Evolutionary conservation across 2,888 invertebrate genomes (phyloP), one percentile per base, ranked within the genome.

Genomic region (Drosophila borealis): DNA sequence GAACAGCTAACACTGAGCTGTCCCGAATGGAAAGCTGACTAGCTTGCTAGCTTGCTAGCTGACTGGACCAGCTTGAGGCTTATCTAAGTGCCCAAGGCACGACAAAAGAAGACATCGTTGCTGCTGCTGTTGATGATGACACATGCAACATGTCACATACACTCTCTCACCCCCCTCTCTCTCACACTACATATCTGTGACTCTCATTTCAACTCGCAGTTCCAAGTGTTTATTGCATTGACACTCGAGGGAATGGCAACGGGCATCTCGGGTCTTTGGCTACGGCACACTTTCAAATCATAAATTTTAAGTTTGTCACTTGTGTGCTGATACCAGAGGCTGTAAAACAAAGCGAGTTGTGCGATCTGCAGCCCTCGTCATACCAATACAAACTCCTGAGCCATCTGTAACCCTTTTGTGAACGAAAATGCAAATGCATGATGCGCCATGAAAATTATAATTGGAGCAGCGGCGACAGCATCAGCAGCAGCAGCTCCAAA

Each of bases 271-370:
- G 41, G 19, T 36, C 70, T 57, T 57, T 59, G 48, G 41, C 72
- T 60, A 44, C 76, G 86, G 83, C 81, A 83, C 80, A 86, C 88
- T 87, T 87, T 87, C 78, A 76, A 87, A 86, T 86, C 87, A 87
- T 87, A 88, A 87, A 87, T 87, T 88, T 84, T 54, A 42, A 80
- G 80, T 80, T 86, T 86, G 88, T 86, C 85, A 86, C 88, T 86
- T 85, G 71, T 60, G 51, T 60, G 65, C 73, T 84, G 82, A 87
- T 87, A 84, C 62, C 79, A 70, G 29, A 29, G 51, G 51, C 69
- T 50, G 75, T 60, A 39, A 74, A 59, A 78, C 74, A 85, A 80
- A 82, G 70, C 74, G 54, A 63, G 55, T 36, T 65, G 70, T 59
- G 61, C 57, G 63, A 55, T 41, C 68, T 37, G 44, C 11, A 19